Percentiles rank a stretch among this genome's conserved stretches.
phyloP scores from a whole-genome alignment of 2,797 vertebrate genomes.

The Notamacropus eugenii region DNA sequence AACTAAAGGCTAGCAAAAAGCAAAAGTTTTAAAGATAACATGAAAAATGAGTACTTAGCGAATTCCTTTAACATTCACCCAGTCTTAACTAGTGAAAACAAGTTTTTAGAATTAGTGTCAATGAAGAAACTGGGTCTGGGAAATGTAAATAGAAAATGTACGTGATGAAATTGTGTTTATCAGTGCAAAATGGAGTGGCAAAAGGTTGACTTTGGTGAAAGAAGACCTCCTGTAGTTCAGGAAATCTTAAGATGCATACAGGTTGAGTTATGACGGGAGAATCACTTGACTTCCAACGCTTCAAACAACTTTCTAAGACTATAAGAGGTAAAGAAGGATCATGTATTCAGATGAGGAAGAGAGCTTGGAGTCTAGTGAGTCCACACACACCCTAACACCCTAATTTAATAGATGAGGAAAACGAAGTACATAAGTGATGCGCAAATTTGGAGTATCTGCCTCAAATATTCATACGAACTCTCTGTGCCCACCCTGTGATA shows the following conservation, averaged over 20 bases:
- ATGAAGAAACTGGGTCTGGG: fast-evolving
- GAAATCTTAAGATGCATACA: background rate
- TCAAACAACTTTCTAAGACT: background rate
- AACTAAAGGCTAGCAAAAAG: background rate
- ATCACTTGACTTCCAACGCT: background rate
- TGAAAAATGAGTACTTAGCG: background rate
- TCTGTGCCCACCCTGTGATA: no score
- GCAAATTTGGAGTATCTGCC: no score
- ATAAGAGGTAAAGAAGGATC: background rate
- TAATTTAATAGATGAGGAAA: background rate
- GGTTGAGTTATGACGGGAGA: background rate
- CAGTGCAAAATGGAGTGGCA: background rate
- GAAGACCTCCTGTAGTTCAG: background rate
- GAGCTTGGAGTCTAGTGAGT: background rate
- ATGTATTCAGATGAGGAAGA: background rate
- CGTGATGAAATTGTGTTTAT: background rate
- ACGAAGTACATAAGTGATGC: background rate
- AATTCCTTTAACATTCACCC: background rate
- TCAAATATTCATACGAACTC: no score
- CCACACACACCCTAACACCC: background rate
- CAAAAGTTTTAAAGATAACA: slow-evolving; percentile 1
- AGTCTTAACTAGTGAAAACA: background rate
- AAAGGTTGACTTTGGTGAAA: background rate
- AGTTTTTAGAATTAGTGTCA: slow-evolving; percentile 12
- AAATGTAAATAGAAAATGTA: background rate